A percentile compares a stretch with the other conserved stretches of the same genome.
phyloP scores from a whole-genome alignment of 2,888 invertebrate genomes.

The Chalcis sispes region DNA sequence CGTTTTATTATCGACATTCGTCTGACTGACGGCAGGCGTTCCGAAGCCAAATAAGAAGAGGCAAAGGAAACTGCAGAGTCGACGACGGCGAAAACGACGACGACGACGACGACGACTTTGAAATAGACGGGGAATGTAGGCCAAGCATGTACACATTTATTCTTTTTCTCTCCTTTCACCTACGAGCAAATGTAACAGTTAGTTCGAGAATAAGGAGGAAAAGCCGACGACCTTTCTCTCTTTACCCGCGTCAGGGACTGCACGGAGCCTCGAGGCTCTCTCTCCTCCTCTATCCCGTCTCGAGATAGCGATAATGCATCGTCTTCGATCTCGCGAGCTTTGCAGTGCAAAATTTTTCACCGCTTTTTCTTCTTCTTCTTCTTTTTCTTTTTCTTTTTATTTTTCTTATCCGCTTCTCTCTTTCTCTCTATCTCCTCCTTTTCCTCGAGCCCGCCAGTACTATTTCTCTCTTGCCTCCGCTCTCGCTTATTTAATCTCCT shows the following conservation, averaged over 20 bases:
- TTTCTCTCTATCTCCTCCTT: slow-evolving; percentile 3
- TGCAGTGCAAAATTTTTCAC: no score
- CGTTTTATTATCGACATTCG: slow-evolving; percentile 42
- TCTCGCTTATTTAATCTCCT: no score
- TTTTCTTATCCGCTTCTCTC: neutral
- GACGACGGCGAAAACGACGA: slow-evolving; percentile 21
- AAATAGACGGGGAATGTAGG: slow-evolving; percentile 22
- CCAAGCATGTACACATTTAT: slow-evolving; percentile 20
- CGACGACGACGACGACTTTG: neutral
- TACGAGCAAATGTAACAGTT: slow-evolving; percentile 19
- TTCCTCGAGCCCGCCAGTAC: no score
- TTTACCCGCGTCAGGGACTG: no score
- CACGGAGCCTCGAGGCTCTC: neutral
- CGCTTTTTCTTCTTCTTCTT: neutral
- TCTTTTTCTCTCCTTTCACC: neutral
- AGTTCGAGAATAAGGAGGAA: no score
- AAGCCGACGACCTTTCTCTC: no score
- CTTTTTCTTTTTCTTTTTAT: neutral
- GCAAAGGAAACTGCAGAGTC: no score
- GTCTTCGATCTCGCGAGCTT: slow-evolving; percentile 16
- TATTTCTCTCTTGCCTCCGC: no score
- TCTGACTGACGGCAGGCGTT: no score
- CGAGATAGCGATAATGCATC: slow-evolving; percentile 24
- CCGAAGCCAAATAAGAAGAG: no score
- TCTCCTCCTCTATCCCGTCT: no score